A percentile compares a stretch with the other conserved stretches of the same genome.
These are phyloP conservation scores for Sminthurinus aureus DNA, from an alignment of 2,888 invertebrate genomes.

Conservation along the genomic window DNA sequence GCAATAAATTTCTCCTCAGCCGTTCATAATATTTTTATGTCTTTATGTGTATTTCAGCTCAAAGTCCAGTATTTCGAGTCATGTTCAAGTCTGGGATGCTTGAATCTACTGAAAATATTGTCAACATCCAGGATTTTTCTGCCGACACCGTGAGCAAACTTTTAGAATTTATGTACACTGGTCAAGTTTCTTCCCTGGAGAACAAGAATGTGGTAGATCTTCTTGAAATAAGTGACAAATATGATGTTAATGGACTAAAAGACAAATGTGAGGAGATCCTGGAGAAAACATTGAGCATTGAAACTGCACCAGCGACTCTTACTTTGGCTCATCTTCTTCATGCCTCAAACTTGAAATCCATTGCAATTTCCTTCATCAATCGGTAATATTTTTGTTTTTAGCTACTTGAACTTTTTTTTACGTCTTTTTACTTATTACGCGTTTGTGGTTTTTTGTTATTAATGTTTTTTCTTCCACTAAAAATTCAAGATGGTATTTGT, in stretches of 20 bases:
- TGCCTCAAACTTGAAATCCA: neutral
- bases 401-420: no score
- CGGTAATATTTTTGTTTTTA: neutral
- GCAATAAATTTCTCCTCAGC: no score
- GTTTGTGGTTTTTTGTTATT: no score
- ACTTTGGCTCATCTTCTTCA: neutral
- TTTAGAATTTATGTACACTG: constrained; percentile 9
- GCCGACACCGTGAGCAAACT: neutral
- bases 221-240: neutral
- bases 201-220: neutral
- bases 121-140: neutral
- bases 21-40: no score
- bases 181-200: neutral
- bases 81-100: neutral
- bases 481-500: no score
- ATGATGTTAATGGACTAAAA: neutral
- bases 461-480: no score
- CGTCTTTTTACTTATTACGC: no score
- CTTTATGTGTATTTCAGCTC: neutral
- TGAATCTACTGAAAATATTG: neutral
- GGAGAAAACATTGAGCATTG: neutral
- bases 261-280: neutral
- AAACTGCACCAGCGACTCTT: neutral
- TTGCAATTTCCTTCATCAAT: neutral
- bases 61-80: neutral